phyloP scores from a whole-genome alignment of 2,888 invertebrate species.

The Drosophila nigricruria region DNA sequence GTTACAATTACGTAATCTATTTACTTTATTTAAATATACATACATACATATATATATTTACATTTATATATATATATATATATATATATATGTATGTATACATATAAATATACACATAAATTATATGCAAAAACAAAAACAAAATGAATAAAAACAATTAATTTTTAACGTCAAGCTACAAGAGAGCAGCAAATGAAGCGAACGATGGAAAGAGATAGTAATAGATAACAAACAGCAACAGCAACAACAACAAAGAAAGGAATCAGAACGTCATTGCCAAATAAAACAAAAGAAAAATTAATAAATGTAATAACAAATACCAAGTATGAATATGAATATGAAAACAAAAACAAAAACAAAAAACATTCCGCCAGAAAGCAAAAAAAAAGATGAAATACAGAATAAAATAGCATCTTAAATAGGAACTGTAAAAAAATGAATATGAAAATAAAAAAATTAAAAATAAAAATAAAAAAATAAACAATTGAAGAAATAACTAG shows the following conservation, averaged over 20 bases:
- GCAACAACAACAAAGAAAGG: slow-evolving; percentile 54
- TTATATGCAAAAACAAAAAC: slow-evolving; percentile 55
- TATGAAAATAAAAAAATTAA: slow-evolving; percentile 13
- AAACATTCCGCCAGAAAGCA: slow-evolving; percentile 38
- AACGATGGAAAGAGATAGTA: slow-evolving; percentile 3
- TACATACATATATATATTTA: slow-evolving; percentile 64
- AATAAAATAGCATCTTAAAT: slow-evolving; percentile 41
- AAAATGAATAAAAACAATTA: slow-evolving; percentile 52
- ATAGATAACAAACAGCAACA: slow-evolving; percentile 13
- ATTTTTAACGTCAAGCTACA: slow-evolving; percentile 53
- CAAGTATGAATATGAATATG: slow-evolving; percentile 18
- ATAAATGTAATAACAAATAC: slow-evolving; percentile 15
- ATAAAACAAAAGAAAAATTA: slow-evolving; percentile 42
- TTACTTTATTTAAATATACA: slow-evolving; percentile 74
- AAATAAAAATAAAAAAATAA: slow-evolving; percentile 19
- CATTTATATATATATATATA: slow-evolving; percentile 58
- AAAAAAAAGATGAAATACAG: slow-evolving; percentile 32
- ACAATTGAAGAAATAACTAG: slow-evolving; percentile 25
- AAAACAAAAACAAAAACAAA: slow-evolving; percentile 4
- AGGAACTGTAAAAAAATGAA: slow-evolving; percentile 53
- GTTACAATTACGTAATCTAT: slow-evolving; percentile 81
- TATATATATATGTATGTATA: slow-evolving; percentile 64
- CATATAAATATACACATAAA: slow-evolving; percentile 56
- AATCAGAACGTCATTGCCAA: slow-evolving; percentile 79
- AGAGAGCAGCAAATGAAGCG: slow-evolving; percentile 3